Evolutionary conservation across 1,140 invertebrate genomes (phyloP).

Genomic region (Vanessa atalanta): DNA sequence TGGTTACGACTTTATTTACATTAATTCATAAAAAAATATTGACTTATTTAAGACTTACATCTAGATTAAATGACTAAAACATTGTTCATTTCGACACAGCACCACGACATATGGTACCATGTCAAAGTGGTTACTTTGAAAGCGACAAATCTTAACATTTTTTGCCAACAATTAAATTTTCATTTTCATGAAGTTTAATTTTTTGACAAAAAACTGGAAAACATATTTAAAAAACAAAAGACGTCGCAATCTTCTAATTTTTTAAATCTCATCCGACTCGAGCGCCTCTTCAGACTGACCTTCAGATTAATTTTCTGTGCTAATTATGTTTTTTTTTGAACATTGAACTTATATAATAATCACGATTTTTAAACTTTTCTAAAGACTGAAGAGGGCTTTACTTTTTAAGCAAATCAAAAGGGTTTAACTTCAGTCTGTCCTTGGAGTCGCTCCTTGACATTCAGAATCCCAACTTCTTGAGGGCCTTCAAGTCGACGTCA

Average conservation of each 20-base stretch:
- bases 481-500: constrained; percentile 89
- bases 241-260: constrained; percentile 23
- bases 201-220: constrained; percentile 49
- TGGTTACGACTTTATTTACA: constrained; percentile 70
- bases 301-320: neutral
- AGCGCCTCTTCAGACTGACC: constrained; percentile 72
- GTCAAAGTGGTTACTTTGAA: constrained; percentile 48
- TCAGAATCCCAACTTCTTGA: constrained; percentile 89
- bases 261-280: constrained; percentile 28
- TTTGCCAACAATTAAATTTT: constrained; percentile 63
- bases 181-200: constrained; percentile 36
- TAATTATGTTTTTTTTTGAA: neutral
- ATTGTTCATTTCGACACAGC: constrained; percentile 62
- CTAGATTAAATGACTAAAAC: constrained; percentile 67
- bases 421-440: constrained; percentile 75
- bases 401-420: constrained; percentile 64
- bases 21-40: constrained; percentile 57
- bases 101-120: constrained; percentile 56
- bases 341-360: constrained; percentile 11
- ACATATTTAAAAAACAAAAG: constrained; percentile 16
- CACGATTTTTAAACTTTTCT: constrained; percentile 8
- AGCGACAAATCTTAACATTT: constrained; percentile 35
- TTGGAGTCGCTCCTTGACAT: constrained; percentile 74
- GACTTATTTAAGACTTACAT: constrained; percentile 54
- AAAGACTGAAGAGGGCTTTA: constrained; percentile 50